Evolutionary conservation across 2,797 vertebrate species (phyloP), one percentile per base, ranked within the genome.

Genomic region (Paedocypris micromegethes): DNA sequence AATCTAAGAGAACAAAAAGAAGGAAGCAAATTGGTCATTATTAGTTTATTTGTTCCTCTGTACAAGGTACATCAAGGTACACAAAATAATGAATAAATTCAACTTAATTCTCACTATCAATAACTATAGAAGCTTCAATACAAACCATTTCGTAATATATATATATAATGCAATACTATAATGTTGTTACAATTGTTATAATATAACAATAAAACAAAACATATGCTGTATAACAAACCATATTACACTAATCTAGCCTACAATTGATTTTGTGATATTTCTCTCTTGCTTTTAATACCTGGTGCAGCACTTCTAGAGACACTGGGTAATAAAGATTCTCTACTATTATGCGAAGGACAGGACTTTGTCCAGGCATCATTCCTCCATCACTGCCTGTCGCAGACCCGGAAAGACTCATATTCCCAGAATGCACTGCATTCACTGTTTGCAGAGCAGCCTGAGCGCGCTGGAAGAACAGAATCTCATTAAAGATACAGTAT

Each of bases 341-440:
- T 77, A 94, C 79, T 64, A 92, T 68, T 72, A 94, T 84, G 80
- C 90, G 87, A 68, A 93, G 89, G 65, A 94, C 91, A 9, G 88
- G 79, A 78, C 87, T 78, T 60, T 87, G 85, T 52, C 77, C 71
- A 7, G 87, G 80, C 71, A 83, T 56, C 47, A 82, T 4, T 38
- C 75, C 69, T 8, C 81, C 76, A 56, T 89, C 88, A 76, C 45
- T 72, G 63, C 46, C 67, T 53, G 75, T 9, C 62, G 75, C 78
- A n/a, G 79, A 76, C 71, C 75, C 75, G 57, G 81, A 68, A 72
- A 83, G 49, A 56, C 78, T 74, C 77, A 78, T 47, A 66, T 63
- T 86, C 84, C 84, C 82, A 2, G 85, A 80, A 48, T 87, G 87
- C 61, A 77, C 23, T 65, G 82, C 73, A 76, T 83, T 89, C 75